phyloP scores from a whole-genome alignment of 2,797 vertebrate genomes.

The Galagoides demidoff region DNA sequence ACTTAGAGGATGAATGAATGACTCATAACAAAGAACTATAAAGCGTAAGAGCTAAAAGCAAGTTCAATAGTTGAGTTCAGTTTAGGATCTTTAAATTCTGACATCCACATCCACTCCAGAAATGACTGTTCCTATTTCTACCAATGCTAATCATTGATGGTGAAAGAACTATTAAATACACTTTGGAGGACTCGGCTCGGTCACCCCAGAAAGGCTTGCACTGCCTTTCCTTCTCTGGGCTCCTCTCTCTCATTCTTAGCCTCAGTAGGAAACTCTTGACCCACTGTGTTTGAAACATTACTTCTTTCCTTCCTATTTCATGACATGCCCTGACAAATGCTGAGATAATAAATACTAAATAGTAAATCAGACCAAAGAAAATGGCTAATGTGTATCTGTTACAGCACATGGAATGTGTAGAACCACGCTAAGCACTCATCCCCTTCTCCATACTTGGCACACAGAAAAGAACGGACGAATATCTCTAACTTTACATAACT shows the following conservation, averaged over 20 bases:
- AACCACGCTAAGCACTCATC: not conserved
- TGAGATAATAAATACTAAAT: not conserved
- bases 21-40: conserved; percentile 44
- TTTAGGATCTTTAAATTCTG: conserved; percentile 53
- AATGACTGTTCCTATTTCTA: conserved; percentile 22
- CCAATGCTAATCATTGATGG: not conserved
- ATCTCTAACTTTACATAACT: not conserved
- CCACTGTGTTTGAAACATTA: not conserved
- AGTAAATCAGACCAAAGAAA: not conserved
- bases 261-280: conserved; percentile 50
- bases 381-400: not conserved
- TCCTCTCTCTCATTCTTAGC: not conserved
- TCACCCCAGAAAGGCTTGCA: not conserved
- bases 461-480: not conserved
- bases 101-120: conserved; percentile 54
- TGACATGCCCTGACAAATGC: not conserved
- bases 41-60: conserved; percentile 41
- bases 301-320: not conserved
- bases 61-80: conserved; percentile 53
- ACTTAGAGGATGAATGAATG: conserved; percentile 35
- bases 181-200: conserved; percentile 25
- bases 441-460: not conserved
- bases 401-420: not conserved
- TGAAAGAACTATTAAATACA: conserved; percentile 57
- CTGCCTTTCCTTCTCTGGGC: conserved; percentile 36